phyloP scores from a whole-genome alignment of 2,113 vertebrate species.

The Protobothrops flavoviridis region DNA sequence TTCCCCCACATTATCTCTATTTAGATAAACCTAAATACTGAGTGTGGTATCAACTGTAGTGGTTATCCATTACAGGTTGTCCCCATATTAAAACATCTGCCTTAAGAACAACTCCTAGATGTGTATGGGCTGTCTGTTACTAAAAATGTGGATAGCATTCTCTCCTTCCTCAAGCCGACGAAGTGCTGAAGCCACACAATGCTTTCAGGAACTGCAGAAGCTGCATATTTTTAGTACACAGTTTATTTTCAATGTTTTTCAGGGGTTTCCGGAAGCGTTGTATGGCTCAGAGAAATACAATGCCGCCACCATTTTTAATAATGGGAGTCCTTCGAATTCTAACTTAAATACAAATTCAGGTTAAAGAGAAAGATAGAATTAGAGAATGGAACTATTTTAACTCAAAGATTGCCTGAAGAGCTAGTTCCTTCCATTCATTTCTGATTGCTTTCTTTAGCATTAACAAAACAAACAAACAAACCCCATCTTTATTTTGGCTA shows the following conservation, averaged over 20 bases:
- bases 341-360: neutral
- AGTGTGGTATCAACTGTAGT: neutral
- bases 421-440: neutral
- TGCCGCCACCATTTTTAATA: neutral
- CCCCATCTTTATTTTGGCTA: neutral
- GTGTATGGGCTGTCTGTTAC: neutral
- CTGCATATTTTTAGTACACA: neutral
- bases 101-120: neutral
- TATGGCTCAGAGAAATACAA: neutral
- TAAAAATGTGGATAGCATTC: neutral
- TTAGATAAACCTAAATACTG: neutral
- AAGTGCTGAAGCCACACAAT: neutral
- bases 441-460: neutral
- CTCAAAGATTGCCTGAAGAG: neutral
- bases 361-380: neutral
- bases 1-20: neutral
- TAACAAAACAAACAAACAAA: neutral
- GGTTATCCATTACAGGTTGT: neutral
- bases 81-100: neutral
- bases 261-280: neutral
- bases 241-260: neutral
- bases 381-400: neutral
- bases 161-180: neutral
- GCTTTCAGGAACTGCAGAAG: neutral
- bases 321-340: neutral